These are phyloP conservation scores for Drosophila melanica DNA, from an alignment of 1,140 invertebrate species.

Conservation along the genomic window DNA sequence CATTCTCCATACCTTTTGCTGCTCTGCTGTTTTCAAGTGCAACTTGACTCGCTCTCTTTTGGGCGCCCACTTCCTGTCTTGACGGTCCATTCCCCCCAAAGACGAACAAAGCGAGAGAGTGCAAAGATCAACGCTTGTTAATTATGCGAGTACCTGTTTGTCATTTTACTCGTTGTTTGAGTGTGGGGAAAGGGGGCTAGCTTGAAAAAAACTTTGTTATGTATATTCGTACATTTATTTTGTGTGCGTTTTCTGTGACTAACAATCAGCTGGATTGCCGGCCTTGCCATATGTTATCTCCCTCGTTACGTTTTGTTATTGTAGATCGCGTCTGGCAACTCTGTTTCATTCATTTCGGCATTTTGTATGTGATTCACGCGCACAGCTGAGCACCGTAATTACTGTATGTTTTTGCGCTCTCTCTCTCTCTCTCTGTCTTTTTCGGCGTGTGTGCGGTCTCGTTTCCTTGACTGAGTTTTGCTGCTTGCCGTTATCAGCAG, in stretches of 20 bases:
- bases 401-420: not conserved
- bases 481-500: conserved; percentile 4
- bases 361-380: not conserved
- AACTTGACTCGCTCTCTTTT: conserved; percentile 13
- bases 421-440: not conserved
- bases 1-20: conserved; percentile 21
- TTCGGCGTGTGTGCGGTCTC: not conserved
- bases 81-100: conserved; percentile 25
- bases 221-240: not conserved
- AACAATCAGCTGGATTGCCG: conserved; percentile 36
- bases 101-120: not conserved
- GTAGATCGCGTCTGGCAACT: conserved; percentile 28
- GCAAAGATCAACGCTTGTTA: conserved; percentile 22
- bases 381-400: conserved; percentile 19
- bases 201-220: conserved; percentile 7
- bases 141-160: conserved; percentile 17
- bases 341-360: conserved; percentile 14
- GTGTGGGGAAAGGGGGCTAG: not conserved
- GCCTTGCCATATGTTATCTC: conserved; percentile 16
- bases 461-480: conserved; percentile 1
- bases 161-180: conserved; percentile 13
- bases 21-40: conserved; percentile 9
- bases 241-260: no score
- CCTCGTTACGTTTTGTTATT: conserved; percentile 3
- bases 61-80: conserved; percentile 38